Evolutionary conservation across 2,888 invertebrate species (phyloP).

Genomic region (Euproctis similis): DNA sequence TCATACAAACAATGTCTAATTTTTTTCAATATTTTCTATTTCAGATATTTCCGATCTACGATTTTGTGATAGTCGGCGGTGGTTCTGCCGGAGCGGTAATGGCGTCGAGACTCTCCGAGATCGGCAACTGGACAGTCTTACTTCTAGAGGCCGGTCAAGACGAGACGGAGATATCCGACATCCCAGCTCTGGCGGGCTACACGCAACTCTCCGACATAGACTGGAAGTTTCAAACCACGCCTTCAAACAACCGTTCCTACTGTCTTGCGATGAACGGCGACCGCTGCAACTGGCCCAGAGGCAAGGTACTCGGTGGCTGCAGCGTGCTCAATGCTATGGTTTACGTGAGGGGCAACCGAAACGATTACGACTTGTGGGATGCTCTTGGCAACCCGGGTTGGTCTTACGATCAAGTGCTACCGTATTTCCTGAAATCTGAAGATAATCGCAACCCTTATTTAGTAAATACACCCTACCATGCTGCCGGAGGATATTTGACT

Average conservation of each 20-base stretch:
- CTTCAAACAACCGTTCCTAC: slow-evolving; percentile 84
- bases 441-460: slow-evolving; percentile 91
- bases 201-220: slow-evolving; percentile 90
- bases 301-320: slow-evolving; percentile 91
- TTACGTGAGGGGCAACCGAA: slow-evolving; percentile 90
- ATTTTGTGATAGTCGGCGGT: slow-evolving; percentile 90
- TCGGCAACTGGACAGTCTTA: slow-evolving; percentile 87
- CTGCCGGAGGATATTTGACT: slow-evolving; percentile 86
- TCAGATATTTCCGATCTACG: slow-evolving; percentile 86
- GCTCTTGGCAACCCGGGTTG: slow-evolving; percentile 89
- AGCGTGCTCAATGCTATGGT: slow-evolving; percentile 94
- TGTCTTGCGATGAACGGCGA: slow-evolving; percentile 92
- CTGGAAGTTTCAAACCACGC: slow-evolving; percentile 94
- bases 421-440: slow-evolving; percentile 91
- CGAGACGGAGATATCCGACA: slow-evolving; percentile 91
- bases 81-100: slow-evolving; percentile 94
- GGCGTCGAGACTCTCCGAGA: slow-evolving; percentile 88
- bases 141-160: slow-evolving; percentile 91
- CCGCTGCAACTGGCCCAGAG: slow-evolving; percentile 93
- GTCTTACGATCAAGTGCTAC: slow-evolving; percentile 87
- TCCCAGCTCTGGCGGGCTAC: slow-evolving; percentile 89
- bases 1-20: no score
- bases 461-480: slow-evolving; percentile 83
- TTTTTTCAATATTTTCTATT: slow-evolving; percentile 31
- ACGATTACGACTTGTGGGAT: slow-evolving; percentile 93